These are phyloP conservation scores for Oscheius sp. DNA, from an alignment of 2,888 invertebrate genomes.

Conservation along the genomic window DNA sequence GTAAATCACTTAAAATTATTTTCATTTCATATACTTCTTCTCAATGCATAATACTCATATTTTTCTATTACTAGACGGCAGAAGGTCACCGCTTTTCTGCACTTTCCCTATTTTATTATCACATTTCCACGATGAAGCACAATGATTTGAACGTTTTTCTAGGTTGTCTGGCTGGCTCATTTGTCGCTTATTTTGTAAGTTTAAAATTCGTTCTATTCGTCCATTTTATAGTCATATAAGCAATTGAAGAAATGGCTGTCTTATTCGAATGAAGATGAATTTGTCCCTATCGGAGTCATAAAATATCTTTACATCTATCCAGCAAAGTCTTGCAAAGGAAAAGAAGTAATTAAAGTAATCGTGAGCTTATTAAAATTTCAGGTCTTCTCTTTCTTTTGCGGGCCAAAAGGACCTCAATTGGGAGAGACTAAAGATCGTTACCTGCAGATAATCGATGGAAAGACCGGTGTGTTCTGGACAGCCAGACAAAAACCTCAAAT, in stretches of 20 bases:
- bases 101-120: not conserved
- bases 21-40: too few relatives aligned
- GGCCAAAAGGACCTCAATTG: constrained; percentile 44
- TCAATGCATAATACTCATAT: too few relatives aligned
- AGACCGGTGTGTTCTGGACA: constrained; percentile 38
- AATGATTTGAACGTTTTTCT: constrained; percentile 38
- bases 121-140: not conserved
- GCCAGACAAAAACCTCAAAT: constrained; percentile 49
- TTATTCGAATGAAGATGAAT: not conserved
- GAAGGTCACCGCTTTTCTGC: too few relatives aligned
- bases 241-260: not conserved
- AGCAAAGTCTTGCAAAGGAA: constrained; percentile 61
- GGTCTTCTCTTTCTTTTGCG: constrained; percentile 58
- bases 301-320: constrained; percentile 52
- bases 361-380: constrained; percentile 13
- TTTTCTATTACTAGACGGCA: too few relatives aligned
- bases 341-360: constrained; percentile 26
- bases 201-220: not conserved
- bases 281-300: constrained; percentile 49
- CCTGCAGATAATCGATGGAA: constrained; percentile 56
- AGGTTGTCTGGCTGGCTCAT: constrained; percentile 37
- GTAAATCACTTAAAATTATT: too few relatives aligned
- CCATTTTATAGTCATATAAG: not conserved
- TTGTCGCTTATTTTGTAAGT: constrained; percentile 42
- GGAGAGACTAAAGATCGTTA: constrained; percentile 54